Conservation (phyloP, 2,113 vertebrate genomes). For the Taurulus bubalis region DNA sequence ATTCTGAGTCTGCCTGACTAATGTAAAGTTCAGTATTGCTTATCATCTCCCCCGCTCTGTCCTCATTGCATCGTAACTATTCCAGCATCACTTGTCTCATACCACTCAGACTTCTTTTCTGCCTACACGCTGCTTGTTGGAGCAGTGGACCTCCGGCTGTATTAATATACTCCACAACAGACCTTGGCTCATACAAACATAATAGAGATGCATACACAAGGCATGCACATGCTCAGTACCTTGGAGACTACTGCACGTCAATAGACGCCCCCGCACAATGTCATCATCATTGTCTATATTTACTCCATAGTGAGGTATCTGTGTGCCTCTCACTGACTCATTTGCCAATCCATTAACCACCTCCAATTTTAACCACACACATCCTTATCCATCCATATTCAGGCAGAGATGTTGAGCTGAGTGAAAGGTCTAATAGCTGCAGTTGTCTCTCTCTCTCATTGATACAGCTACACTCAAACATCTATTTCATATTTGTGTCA, state of each 20-base stretch:
- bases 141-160: conserved; percentile 22
- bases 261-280: conserved; percentile 20
- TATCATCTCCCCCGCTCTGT: conserved; percentile 13
- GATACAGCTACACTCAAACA: conserved; percentile 17
- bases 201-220: conserved; percentile 8
- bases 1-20: conserved; percentile 36
- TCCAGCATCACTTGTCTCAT: conserved; percentile 25
- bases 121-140: conserved; percentile 17
- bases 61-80: conserved; percentile 13
- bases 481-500: background rate
- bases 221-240: background rate
- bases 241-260: conserved; percentile 26
- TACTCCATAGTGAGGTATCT: conserved; percentile 43
- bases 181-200: background rate
- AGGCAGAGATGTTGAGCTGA: conserved; percentile 24
- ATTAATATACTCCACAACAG: conserved; percentile 12
- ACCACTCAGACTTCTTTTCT: conserved; percentile 20
- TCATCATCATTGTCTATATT: conserved; percentile 63
- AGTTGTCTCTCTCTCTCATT: conserved; percentile 12
- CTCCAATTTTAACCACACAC: conserved; percentile 52
- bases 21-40: conserved; percentile 45
- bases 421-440: conserved; percentile 27
- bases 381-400: conserved; percentile 43
- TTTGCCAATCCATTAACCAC: conserved; percentile 40
- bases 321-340: conserved; percentile 57